Base-by-base conservation (phyloP, 2,797 vertebrate species). In the Eulemur mongoz region DNA sequence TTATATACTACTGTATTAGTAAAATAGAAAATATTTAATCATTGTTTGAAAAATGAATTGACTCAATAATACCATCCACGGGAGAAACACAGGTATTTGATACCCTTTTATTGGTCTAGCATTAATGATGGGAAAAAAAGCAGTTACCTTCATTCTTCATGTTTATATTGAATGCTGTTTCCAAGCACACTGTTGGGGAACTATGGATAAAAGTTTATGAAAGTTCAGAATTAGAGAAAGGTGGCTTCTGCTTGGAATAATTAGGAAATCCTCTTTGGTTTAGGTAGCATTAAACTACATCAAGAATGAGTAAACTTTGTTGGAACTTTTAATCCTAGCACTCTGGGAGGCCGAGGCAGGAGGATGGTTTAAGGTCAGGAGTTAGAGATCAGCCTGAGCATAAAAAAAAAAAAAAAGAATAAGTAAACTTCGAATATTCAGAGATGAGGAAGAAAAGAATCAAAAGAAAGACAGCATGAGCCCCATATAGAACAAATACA, bases 211-310 rank as follows among this genome's bases (percentile, higher is more conserved):
- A 76, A 93, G 32, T n/a, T 81, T 70, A 12, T 92, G 69, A 87
- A 95, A 87, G 32, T 89, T 94, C 43, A 94, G 38, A 92, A 61
- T 57, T 78, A 9, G 90, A n/a, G 18, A 80, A 8, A 94, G 32
- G 40, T 23, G 25, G 54, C 50, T 87, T 96, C 8, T 91, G 50
- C 14, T 81, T 92, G 43, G 17, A 83, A 84, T 94, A 57, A 89
- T 96, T 87, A 89, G 61, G 80, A 94, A 90, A 85, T 75, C 7
- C 32, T 93, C 70, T 92, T 92, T 93, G 67, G 30, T 79, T 93
- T 89, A 50, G 65, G 40, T 90, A 76, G 30, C 32, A 57, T 50
- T 94, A 43, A 89, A 89, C 50, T 93, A 91, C 52, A 95, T 61
- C 59, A 48, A 93, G 67, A 92, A 84, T 80, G 35, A 93, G 12